Evolutionary conservation across 1,140 invertebrate species (phyloP).

Genomic region (Caenorhabditis brenneri): DNA sequence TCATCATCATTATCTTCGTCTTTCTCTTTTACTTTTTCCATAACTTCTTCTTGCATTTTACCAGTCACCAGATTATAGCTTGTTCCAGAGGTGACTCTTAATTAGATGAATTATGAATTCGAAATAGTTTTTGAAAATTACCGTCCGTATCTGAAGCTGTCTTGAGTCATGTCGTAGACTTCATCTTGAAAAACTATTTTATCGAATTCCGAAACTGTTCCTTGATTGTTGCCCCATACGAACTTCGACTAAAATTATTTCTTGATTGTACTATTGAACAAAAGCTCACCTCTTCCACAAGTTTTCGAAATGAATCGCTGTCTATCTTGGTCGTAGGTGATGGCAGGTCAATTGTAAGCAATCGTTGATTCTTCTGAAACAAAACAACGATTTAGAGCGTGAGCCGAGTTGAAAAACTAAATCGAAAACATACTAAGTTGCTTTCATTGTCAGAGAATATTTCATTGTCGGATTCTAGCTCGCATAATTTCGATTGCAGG

Average conservation of each 20-base stretch:
- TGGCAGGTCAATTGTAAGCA: background rate
- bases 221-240: background rate
- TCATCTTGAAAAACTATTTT: background rate
- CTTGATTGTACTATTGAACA: background rate
- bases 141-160: conserved; percentile 19
- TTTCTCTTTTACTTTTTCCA: conserved; percentile 5
- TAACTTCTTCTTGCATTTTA: background rate
- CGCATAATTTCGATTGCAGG: background rate
- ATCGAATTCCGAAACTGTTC: background rate
- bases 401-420: background rate
- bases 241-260: background rate
- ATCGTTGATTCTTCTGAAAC: background rate
- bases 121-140: background rate
- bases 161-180: background rate
- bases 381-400: background rate
- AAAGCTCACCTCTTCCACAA: background rate
- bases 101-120: too few relatives aligned
- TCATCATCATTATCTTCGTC: conserved; percentile 16
- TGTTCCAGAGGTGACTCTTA: background rate
- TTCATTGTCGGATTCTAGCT: background rate
- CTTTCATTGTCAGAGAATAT: background rate
- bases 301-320: background rate
- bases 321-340: background rate
- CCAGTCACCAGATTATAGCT: background rate
- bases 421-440: background rate